Conservation (phyloP, 1,140 invertebrate genomes). For the Olivierus martensii region DNA sequence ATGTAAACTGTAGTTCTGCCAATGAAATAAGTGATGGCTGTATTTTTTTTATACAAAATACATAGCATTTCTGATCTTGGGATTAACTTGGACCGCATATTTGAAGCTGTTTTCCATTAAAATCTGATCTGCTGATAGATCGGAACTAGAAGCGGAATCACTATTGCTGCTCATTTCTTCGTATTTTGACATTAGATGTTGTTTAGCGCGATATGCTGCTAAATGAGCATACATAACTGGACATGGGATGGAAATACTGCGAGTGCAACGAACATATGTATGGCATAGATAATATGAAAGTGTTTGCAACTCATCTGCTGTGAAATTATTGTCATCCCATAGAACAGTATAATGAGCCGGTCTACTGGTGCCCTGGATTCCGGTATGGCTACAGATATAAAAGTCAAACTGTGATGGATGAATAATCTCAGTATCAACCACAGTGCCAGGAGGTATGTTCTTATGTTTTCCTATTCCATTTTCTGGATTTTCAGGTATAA, state of each 20-base stretch:
- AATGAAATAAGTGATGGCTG: no score
- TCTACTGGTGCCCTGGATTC: slow-evolving; percentile 31
- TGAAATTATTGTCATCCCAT: slow-evolving; percentile 12
- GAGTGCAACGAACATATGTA: slow-evolving; percentile 12
- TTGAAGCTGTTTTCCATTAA: no score
- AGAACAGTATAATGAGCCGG: slow-evolving; percentile 16
- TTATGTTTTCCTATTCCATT: slow-evolving; percentile 22
- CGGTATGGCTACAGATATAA: slow-evolving; percentile 53
- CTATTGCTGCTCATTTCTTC: no score
- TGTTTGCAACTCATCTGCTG: slow-evolving; percentile 11
- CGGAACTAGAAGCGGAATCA: no score
- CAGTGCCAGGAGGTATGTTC: slow-evolving; percentile 69
- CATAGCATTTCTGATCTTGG: no score
- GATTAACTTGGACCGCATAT: no score
- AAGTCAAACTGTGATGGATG: slow-evolving; percentile 70
- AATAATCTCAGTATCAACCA: slow-evolving; percentile 66
- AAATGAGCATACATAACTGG: slow-evolving; percentile 23
- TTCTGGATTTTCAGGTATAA: slow-evolving; percentile 15
- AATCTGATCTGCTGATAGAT: no score
- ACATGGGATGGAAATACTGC: slow-evolving; percentile 18
- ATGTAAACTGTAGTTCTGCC: no score
- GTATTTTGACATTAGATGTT: not conserved
- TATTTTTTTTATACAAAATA: no score
- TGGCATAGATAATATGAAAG: slow-evolving; percentile 21
- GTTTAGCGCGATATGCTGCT: slow-evolving; percentile 18